These are phyloP conservation scores for Phalangium opilio DNA, from an alignment of 2,888 invertebrate species.

Conservation along the genomic window DNA sequence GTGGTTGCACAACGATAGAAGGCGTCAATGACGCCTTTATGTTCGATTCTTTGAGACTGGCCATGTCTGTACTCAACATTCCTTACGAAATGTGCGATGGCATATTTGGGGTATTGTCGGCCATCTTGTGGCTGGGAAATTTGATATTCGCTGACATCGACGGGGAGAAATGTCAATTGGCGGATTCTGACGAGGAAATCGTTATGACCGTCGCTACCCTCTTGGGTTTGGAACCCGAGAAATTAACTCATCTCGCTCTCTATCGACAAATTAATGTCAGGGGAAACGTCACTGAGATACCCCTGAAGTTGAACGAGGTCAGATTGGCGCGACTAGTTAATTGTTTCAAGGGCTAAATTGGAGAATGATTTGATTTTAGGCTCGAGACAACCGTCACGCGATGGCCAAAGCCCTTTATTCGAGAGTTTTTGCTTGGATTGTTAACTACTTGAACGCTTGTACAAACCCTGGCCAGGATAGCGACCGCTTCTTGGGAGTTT, in stretches of 20 bases:
- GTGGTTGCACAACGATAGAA: conserved; percentile 49
- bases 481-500: conserved; percentile 60
- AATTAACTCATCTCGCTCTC: conserved; percentile 55
- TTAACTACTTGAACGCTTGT: conserved; percentile 78
- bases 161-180: conserved; percentile 64
- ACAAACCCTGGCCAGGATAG: conserved; percentile 75
- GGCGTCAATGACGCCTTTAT: conserved; percentile 49
- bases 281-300: conserved; percentile 83
- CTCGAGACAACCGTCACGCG: conserved; percentile 75
- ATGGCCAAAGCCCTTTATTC: conserved; percentile 86
- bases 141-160: conserved; percentile 72
- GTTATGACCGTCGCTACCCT: conserved; percentile 54
- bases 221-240: conserved; percentile 55
- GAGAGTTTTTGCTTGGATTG: conserved; percentile 78
- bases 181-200: conserved; percentile 52
- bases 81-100: conserved; percentile 72
- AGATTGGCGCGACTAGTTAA: neutral
- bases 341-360: no score
- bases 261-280: conserved; percentile 75
- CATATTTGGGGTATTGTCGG: conserved; percentile 70
- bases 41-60: conserved; percentile 69
- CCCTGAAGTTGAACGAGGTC: conserved; percentile 68
- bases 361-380: conserved; percentile 37
- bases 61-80: conserved; percentile 56
- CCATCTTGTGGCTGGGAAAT: conserved; percentile 81